These are phyloP conservation scores for Gobio gobio DNA, from an alignment of 2,113 vertebrate genomes.

Conservation along the genomic window DNA sequence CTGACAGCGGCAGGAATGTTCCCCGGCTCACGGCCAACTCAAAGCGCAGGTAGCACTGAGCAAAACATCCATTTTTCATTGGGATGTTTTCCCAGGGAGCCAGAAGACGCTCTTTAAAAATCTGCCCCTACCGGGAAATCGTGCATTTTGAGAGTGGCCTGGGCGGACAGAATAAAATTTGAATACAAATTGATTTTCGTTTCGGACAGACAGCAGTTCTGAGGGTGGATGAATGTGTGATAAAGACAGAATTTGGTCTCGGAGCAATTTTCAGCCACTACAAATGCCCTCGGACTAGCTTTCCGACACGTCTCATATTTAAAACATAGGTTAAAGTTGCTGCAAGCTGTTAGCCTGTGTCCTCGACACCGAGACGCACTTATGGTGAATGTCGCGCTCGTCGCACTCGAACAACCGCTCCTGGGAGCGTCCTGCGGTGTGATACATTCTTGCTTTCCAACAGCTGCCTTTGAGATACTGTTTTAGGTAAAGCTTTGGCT, in stretches of 20 bases:
- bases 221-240: neutral
- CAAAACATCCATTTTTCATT: slow-evolving; percentile 51
- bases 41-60: slow-evolving; percentile 40
- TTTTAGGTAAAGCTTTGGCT: slow-evolving; percentile 44
- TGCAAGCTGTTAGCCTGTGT: neutral
- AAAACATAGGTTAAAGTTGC: slow-evolving; percentile 24
- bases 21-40: slow-evolving; percentile 23
- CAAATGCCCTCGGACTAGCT: neutral
- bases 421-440: neutral
- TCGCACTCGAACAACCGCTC: neutral
- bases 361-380: neutral
- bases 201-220: neutral
- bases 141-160: neutral
- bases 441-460: slow-evolving; percentile 37
- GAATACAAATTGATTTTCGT: slow-evolving; percentile 10
- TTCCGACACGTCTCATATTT: slow-evolving; percentile 26
- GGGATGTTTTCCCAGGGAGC: slow-evolving; percentile 30
- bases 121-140: neutral
- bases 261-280: neutral
- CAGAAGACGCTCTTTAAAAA: neutral
- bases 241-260: slow-evolving; percentile 14
- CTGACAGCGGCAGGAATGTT: slow-evolving; percentile 54
- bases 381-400: neutral
- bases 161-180: neutral
- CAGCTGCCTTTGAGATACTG: slow-evolving; percentile 28